These are phyloP conservation scores for Neolamprologus tretocephalus DNA, from an alignment of 2,113 vertebrate genomes.

Conservation along the genomic window DNA sequence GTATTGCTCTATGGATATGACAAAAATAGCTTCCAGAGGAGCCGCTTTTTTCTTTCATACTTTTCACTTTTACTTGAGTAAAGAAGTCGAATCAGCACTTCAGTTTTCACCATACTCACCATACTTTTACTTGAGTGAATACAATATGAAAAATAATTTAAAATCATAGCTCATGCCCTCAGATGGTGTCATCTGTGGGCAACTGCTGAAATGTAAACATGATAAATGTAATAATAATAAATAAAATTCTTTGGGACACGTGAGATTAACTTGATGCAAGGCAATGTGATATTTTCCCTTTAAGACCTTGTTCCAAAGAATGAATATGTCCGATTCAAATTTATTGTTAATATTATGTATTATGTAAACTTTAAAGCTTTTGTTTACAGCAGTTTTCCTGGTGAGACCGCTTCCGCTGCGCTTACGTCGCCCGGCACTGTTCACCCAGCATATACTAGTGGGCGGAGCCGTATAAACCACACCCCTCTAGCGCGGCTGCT, in stretches of 20 bases:
- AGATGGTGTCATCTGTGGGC: background rate
- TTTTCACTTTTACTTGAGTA: background rate
- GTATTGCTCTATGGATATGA: background rate
- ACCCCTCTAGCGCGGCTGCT: constrained; percentile 17
- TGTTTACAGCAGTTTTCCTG: background rate
- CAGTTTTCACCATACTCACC: background rate
- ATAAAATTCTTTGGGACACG: background rate
- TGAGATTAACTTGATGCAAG: background rate
- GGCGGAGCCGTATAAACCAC: constrained; percentile 23
- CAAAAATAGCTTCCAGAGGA: background rate
- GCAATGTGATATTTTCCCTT: background rate
- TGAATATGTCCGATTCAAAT: background rate
- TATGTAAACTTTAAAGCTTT: background rate
- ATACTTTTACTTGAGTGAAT: background rate
- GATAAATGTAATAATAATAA: background rate
- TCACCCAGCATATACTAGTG: background rate
- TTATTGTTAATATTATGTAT: background rate
- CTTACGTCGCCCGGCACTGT: background rate
- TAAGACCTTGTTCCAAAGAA: background rate
- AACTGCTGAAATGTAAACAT: background rate
- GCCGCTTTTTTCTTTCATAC: background rate
- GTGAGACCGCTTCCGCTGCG: background rate
- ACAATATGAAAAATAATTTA: background rate
- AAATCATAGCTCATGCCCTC: background rate
- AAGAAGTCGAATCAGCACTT: background rate